Evolutionary conservation across 2,113 vertebrate species (phyloP).

Genomic region (Heterotilapia buettikoferi): DNA sequence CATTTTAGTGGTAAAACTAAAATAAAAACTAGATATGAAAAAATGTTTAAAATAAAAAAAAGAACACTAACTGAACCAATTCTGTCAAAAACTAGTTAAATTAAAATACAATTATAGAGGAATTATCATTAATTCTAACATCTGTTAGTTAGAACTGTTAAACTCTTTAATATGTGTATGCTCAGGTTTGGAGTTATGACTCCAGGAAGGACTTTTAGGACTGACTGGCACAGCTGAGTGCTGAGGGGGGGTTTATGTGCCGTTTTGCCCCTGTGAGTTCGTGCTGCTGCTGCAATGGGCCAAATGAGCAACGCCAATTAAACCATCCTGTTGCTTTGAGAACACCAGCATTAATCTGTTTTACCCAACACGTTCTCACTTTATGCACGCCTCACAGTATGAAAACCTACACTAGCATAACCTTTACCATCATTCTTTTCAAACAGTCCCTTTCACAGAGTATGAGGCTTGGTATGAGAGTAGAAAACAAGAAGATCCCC

Average conservation of each 20-base stretch:
- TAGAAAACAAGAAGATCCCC: not conserved
- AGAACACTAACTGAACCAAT: not conserved
- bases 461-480: not conserved
- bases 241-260: not conserved
- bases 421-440: not conserved
- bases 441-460: not conserved
- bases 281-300: not conserved
- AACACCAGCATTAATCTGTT: not conserved
- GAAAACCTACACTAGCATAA: not conserved
- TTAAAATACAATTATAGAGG: not conserved
- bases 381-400: not conserved
- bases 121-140: not conserved
- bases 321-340: not conserved
- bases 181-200: not conserved
- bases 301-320: not conserved
- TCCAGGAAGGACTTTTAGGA: not conserved
- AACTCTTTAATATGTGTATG: not conserved
- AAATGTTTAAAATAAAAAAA: not conserved
- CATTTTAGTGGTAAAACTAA: not conserved
- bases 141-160: not conserved
- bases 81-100: not conserved
- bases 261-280: not conserved
- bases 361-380: not conserved
- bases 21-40: not conserved
- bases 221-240: not conserved